A percentile compares a stretch with the other conserved stretches of the same genome.
phyloP scores from a whole-genome alignment of 2,888 invertebrate species.

The Coelogynopora nodosa region DNA sequence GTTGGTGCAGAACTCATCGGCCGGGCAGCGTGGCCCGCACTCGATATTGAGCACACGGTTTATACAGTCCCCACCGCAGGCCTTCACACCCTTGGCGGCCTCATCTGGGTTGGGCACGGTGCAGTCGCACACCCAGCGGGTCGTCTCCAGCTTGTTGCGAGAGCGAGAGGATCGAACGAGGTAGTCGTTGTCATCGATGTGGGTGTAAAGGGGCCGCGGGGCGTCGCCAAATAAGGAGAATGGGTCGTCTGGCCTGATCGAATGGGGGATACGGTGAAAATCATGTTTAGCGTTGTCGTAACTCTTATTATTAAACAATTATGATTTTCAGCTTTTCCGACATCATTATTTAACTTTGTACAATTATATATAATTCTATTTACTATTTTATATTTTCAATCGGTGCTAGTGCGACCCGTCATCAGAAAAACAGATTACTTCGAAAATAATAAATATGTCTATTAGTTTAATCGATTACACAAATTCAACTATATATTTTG shows the following conservation, averaged over 20 bases:
- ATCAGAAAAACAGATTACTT: too few relatives aligned
- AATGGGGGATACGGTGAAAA: too few relatives aligned
- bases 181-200: slow-evolving; percentile 6
- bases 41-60: slow-evolving; percentile 96
- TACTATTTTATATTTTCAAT: too few relatives aligned
- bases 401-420: too few relatives aligned
- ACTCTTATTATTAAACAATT: too few relatives aligned
- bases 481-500: too few relatives aligned
- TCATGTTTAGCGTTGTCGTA: too few relatives aligned
- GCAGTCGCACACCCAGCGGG: slow-evolving; percentile 46
- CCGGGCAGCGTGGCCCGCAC: slow-evolving; percentile 65
- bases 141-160: slow-evolving; percentile 22
- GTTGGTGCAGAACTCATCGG: slow-evolving; percentile 85
- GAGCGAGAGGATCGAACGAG: background rate
- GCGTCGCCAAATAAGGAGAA: background rate
- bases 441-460: too few relatives aligned
- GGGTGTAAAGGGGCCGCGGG: background rate
- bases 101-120: slow-evolving; percentile 45
- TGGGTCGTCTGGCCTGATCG: background rate
- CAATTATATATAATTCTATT: too few relatives aligned
- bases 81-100: slow-evolving; percentile 68
- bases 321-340: too few relatives aligned
- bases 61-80: slow-evolving; percentile 91
- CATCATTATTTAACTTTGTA: too few relatives aligned
- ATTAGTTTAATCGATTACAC: too few relatives aligned